Evolutionary conservation across 2,797 vertebrate genomes (phyloP).

Genomic region (Halcyon chelicuti): DNA sequence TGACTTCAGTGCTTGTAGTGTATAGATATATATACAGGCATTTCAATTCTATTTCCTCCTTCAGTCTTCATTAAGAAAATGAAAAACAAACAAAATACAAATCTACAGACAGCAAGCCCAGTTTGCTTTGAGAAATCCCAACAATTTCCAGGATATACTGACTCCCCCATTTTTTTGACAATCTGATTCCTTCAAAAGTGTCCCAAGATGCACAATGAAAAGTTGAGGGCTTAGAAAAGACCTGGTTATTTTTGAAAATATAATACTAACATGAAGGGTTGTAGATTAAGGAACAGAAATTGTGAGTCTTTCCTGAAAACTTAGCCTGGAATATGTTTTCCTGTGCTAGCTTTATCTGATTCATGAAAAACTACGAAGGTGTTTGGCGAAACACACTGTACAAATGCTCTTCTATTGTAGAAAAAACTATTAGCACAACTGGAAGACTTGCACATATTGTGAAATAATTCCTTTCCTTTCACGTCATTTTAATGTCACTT

Average conservation of each 20-base stretch:
- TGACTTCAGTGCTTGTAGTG: neutral
- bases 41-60: neutral
- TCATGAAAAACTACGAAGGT: neutral
- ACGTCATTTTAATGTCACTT: neutral
- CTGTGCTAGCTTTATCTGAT: neutral
- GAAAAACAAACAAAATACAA: neutral
- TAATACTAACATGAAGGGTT: neutral
- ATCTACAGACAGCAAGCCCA: neutral
- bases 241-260: neutral
- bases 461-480: slow-evolving; percentile 22
- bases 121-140: neutral
- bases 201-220: neutral
- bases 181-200: neutral
- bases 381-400: slow-evolving; percentile 8
- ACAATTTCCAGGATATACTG: neutral
- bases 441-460: slow-evolving; percentile 16
- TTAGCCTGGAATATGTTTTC: neutral
- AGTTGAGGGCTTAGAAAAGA: neutral
- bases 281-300: neutral
- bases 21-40: neutral
- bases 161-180: neutral
- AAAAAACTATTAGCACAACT: neutral
- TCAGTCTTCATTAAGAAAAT: neutral
- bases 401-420: slow-evolving; percentile 15
- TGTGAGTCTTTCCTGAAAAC: neutral